phyloP scores from a whole-genome alignment of 2,797 vertebrate species.

The Natrix natrix region DNA sequence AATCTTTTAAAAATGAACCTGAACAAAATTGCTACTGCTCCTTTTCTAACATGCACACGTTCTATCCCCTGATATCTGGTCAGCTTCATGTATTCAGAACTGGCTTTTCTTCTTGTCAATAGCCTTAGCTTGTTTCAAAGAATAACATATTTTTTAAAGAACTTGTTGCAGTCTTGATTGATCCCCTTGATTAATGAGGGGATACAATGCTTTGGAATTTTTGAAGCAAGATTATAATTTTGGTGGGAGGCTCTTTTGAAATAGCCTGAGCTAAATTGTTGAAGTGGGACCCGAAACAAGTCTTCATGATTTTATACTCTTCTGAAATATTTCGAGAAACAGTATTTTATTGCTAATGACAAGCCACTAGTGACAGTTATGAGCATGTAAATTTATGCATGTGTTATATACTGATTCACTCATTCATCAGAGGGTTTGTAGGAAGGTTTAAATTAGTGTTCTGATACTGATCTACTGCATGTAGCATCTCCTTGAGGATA shows the following conservation, averaged over 20 bases:
- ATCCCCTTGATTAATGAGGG: not conserved
- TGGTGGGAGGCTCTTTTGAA: not conserved
- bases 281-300: not conserved
- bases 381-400: not conserved
- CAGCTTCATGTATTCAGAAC: not conserved
- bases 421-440: conserved; percentile 18
- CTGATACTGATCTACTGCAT: conserved; percentile 1
- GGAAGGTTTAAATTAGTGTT: conserved; percentile 19
- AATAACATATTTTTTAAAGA: not conserved
- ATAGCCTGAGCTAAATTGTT: not conserved
- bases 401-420: conserved; percentile 8
- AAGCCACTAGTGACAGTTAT: not conserved
- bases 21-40: not conserved
- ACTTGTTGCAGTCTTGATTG: not conserved
- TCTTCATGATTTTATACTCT: not conserved
- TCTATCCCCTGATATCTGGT: not conserved
- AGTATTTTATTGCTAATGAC: conserved; percentile 10
- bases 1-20: not conserved
- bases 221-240: not conserved
- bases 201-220: not conserved
- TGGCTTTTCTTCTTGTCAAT: not conserved
- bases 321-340: not conserved
- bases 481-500: not conserved
- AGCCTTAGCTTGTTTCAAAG: not conserved
- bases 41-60: not conserved